Percentiles rank a stretch among this genome's conserved stretches.
Evolutionary conservation across 2,888 invertebrate species (phyloP).

Genomic region (Alcis repandata): DNA sequence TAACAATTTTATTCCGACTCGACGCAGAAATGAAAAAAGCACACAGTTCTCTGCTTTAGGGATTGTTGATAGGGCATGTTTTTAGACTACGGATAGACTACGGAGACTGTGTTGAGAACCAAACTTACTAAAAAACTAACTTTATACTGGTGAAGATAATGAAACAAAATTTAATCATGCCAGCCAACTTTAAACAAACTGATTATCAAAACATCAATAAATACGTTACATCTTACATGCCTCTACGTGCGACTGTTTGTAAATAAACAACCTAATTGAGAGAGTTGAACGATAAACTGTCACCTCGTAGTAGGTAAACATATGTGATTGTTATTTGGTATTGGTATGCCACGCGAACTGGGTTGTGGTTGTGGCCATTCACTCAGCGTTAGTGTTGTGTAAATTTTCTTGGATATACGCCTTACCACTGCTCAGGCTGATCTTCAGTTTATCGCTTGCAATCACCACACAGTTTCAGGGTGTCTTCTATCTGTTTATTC

Average conservation of each 20-base stretch:
- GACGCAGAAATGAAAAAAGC: neutral
- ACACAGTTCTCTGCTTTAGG: too few species aligned
- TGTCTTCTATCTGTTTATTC: too few species aligned
- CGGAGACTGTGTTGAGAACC: too few species aligned
- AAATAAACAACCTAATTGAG: neutral
- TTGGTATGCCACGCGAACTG: neutral
- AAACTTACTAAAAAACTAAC: too few species aligned
- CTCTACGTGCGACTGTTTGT: neutral
- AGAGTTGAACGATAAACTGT: neutral
- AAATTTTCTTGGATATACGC: neutral
- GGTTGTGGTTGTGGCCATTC: neutral
- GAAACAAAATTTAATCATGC: too few species aligned
- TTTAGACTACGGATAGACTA: too few species aligned
- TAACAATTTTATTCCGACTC: conserved; percentile 3
- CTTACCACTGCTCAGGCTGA: neutral
- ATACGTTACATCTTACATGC: neutral
- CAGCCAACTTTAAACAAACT: too few species aligned
- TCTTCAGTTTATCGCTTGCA: neutral
- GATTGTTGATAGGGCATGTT: too few species aligned
- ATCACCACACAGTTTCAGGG: too few species aligned
- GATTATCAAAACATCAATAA: too few species aligned
- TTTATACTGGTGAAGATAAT: too few species aligned
- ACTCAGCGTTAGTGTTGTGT: neutral
- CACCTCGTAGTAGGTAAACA: conserved; percentile 2
- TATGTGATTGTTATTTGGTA: neutral